These are phyloP conservation scores for Eucidaris tribuloides DNA, from an alignment of 35 echinoderm and acorn worm genomes.

Conservation along the genomic window DNA sequence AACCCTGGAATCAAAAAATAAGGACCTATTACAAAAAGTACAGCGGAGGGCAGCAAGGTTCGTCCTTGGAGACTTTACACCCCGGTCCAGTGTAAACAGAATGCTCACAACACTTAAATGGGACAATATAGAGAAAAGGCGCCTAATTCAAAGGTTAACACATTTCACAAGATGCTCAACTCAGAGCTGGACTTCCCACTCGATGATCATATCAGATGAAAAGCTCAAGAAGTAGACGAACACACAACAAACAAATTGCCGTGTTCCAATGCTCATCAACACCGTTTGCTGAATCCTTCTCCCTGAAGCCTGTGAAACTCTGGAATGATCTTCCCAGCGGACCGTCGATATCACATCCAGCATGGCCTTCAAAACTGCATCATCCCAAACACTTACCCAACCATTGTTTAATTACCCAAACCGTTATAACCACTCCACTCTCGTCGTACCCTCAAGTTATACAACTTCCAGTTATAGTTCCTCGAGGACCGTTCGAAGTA, in stretches of 20 bases:
- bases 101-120: not conserved
- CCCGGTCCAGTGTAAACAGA: not conserved
- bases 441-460: too few relatives aligned
- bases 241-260: not conserved
- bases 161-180: not conserved
- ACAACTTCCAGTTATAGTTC: too few relatives aligned
- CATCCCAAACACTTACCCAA: too few relatives aligned
- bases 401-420: too few relatives aligned
- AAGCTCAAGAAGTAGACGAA: too few relatives aligned
- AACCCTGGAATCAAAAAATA: constrained; percentile 31
- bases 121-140: not conserved
- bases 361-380: too few relatives aligned
- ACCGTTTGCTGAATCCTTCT: not conserved
- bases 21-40: constrained; percentile 11
- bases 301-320: not conserved
- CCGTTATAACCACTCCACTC: too few relatives aligned
- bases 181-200: not conserved
- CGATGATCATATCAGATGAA: not conserved
- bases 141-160: too few relatives aligned
- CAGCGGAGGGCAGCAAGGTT: constrained; percentile 23
- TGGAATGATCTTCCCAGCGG: not conserved
- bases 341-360: too few relatives aligned
- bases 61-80: constrained; percentile 1
- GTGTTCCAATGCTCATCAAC: not conserved
- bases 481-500: too few relatives aligned